Base-by-base conservation (phyloP, 2,113 vertebrate genomes). In the Chionomys nivalis region DNA sequence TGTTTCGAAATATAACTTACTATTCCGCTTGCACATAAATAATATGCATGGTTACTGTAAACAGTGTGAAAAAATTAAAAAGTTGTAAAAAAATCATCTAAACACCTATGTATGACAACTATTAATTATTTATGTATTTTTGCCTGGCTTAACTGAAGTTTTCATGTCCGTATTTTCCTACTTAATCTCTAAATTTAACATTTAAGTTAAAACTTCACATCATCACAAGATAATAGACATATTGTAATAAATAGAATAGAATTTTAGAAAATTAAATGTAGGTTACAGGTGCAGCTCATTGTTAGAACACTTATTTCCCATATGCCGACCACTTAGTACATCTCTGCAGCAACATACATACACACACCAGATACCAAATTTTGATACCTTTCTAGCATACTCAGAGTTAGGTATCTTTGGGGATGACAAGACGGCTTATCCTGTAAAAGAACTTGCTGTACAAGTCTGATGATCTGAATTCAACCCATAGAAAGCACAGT, bases 61-160 rank as follows among this genome's bases (percentile, higher is more conserved):
- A 75, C 75, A 89, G 39, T 70, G 86, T 47, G 26, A 91, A 61
- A 92, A 90, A 68, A 77, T 79, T 23, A 13, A 14, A 28, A 90
- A 81, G 36, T 28, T 42, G 5, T 5, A 26, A 93, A 75, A 93
- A 47, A 42, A 91, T 92, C 7, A 91, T 78, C 52, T 94, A 86
- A 94, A 81, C 19, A 65, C 8, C 26, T 24, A 87, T 36, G 19
- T 93, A 88, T 65, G 89, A 83, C 9, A n/a, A 63, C 24, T 87
- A 86, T 92, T 83, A 78, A 83, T 68, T n/a, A 14, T 66, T 47
- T 13, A 28, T 52, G 61, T 81, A 77, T 96, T 90, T 90, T 92
- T 13, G 28, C 3, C 11, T 70, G 68, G 44, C 8, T 75, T 21
- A 95, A 95, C 77, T 87, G 6, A 77, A 87, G n/a, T 55, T 94